Percentiles rank a stretch among this genome's conserved stretches.
These are phyloP conservation scores for Osmerus eperlanus DNA, from an alignment of 2,113 vertebrate genomes.

Conservation along the genomic window DNA sequence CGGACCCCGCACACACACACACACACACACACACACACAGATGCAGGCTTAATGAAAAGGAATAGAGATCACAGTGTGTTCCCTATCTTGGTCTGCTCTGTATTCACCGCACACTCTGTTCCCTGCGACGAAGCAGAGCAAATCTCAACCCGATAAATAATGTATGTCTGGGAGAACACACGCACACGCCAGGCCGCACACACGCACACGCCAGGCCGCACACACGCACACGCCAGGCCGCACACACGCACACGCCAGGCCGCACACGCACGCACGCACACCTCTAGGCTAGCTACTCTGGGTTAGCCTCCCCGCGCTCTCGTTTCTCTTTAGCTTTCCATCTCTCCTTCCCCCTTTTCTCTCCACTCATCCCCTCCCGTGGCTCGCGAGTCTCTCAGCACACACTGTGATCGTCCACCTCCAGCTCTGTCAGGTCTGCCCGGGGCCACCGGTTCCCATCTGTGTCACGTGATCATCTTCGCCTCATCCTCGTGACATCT, in stretches of 20 bases:
- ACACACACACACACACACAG: not conserved
- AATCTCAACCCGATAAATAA: constrained; percentile 30
- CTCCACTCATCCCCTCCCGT: not conserved
- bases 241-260: too few species aligned
- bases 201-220: not conserved
- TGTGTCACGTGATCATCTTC: too few species aligned
- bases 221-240: too few species aligned
- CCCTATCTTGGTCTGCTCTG: not conserved
- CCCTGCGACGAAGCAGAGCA: not conserved
- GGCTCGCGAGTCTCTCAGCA: too few species aligned
- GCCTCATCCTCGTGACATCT: too few species aligned
- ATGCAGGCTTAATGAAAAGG: constrained; percentile 44
- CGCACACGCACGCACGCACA: not conserved
- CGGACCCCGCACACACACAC: not conserved
- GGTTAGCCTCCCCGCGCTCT: not conserved
- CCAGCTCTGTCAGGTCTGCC: too few species aligned
- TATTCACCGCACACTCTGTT: not conserved
- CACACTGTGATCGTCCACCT: too few species aligned
- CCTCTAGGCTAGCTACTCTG: constrained; percentile 3
- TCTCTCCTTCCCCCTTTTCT: not conserved
- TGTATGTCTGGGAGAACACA: constrained; percentile 24
- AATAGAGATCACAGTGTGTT: constrained; percentile 6
- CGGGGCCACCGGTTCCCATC: too few species aligned
- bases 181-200: not conserved
- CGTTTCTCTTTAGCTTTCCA: not conserved